Conservation (phyloP, 2,888 invertebrate species). For the Philereme transversata region DNA sequence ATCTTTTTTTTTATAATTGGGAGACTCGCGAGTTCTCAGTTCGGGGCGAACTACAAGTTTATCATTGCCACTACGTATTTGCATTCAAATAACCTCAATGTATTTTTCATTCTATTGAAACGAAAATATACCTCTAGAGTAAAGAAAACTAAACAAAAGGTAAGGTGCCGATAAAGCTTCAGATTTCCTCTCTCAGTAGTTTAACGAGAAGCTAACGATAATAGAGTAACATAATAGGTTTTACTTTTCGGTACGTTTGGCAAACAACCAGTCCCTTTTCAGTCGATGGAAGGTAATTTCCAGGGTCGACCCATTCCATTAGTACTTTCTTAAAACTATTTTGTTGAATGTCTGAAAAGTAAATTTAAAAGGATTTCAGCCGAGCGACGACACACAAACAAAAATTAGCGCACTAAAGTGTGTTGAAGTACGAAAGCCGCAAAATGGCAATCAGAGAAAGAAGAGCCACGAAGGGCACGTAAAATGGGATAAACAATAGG, state of each 20-base stretch:
- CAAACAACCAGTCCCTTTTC: slow-evolving; percentile 6
- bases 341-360: neutral
- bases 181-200: slow-evolving; percentile 15
- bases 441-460: slow-evolving; percentile 11
- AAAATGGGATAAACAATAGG: slow-evolving; percentile 19
- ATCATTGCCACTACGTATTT: too few species aligned
- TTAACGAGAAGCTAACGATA: slow-evolving; percentile 21
- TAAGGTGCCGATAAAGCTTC: slow-evolving; percentile 3
- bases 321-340: neutral
- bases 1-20: too few species aligned
- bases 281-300: neutral
- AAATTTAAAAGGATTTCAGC: neutral
- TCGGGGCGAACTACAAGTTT: too few species aligned
- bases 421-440: slow-evolving; percentile 10
- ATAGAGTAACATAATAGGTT: slow-evolving; percentile 26
- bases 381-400: slow-evolving; percentile 1
- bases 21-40: too few species aligned
- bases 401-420: slow-evolving; percentile 2
- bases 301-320: neutral
- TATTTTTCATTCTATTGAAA: neutral
- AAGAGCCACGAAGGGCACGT: slow-evolving; percentile 6
- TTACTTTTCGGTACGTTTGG: slow-evolving; percentile 22
- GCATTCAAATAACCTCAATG: too few species aligned
- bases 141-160: neutral
- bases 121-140: neutral